Evolutionary conservation across 2,113 vertebrate species (phyloP).

Genomic region (Leptobrachium ailaonicum): DNA sequence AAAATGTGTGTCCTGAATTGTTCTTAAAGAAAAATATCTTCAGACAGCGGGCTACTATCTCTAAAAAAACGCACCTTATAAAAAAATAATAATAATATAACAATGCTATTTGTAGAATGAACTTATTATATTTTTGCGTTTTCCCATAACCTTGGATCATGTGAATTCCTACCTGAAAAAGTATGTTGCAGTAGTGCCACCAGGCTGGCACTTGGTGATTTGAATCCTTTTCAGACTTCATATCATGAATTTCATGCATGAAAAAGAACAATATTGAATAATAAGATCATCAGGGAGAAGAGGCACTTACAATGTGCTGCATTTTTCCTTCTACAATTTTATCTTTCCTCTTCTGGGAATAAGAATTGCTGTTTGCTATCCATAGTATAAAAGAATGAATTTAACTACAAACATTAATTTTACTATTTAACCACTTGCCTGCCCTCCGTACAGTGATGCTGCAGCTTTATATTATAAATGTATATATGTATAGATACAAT

Average conservation of each 20-base stretch:
- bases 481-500: too few relatives aligned
- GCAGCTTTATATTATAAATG: background rate
- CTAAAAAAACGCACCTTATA: background rate
- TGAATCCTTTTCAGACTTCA: constrained; percentile 49
- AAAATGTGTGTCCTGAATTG: constrained; percentile 31
- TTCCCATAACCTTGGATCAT: constrained; percentile 9
- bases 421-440: constrained; percentile 62
- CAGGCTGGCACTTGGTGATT: constrained; percentile 52
- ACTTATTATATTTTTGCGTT: background rate
- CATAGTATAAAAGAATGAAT: constrained; percentile 64
- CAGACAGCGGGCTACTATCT: background rate
- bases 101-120: background rate
- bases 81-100: background rate
- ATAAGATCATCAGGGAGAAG: constrained; percentile 49
- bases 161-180: background rate
- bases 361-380: constrained; percentile 59
- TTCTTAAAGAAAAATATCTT: constrained; percentile 7
- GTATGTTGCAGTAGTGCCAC: constrained; percentile 42
- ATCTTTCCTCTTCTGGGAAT: constrained; percentile 53
- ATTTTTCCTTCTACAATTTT: constrained; percentile 42
- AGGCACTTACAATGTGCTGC: constrained; percentile 54
- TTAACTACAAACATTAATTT: constrained; percentile 62
- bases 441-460: constrained; percentile 48
- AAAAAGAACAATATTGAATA: constrained; percentile 53
- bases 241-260: constrained; percentile 51